phyloP scores from a whole-genome alignment of 2,888 invertebrate species.

The Eucera pruinosa region DNA sequence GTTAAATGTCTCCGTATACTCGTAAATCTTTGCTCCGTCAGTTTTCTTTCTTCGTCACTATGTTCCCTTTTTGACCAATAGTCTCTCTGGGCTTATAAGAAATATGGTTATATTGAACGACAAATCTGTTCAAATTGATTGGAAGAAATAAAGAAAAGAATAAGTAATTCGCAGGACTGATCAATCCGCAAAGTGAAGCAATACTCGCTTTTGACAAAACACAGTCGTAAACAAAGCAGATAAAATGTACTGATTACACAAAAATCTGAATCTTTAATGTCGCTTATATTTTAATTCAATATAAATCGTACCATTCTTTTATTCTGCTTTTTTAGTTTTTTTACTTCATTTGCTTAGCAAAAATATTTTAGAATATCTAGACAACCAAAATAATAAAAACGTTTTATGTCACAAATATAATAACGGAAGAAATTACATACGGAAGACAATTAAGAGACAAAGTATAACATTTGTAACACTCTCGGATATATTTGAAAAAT shows the following conservation, averaged over 20 bases:
- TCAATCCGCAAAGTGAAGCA: no score
- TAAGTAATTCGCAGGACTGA: not conserved
- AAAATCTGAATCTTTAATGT: no score
- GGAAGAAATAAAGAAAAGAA: not conserved
- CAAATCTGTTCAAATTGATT: slow-evolving; percentile 21
- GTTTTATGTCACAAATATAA: not conserved
- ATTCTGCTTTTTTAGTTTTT: not conserved
- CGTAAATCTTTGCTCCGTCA: slow-evolving; percentile 78
- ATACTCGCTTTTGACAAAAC: no score
- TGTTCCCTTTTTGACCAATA: slow-evolving; percentile 55
- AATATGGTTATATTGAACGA: slow-evolving; percentile 28
- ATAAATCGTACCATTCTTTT: not conserved
- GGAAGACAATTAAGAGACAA: slow-evolving; percentile 21
- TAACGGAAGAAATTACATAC: not conserved
- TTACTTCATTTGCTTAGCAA: not conserved
- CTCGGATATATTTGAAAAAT: slow-evolving; percentile 61
- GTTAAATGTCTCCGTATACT: slow-evolving; percentile 80
- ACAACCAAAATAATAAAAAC: not conserved
- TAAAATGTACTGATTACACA: not conserved
- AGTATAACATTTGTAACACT: slow-evolving; percentile 44
- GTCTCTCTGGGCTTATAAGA: slow-evolving; percentile 58
- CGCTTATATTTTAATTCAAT: not conserved
- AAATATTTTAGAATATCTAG: not conserved
- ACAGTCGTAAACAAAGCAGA: not conserved
- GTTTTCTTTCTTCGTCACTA: slow-evolving; percentile 63